A percentile compares a stretch with the other conserved stretches of the same genome.
Conservation (phyloP, 2,113 vertebrate genomes). For the Acinonyx jubatus region DNA sequence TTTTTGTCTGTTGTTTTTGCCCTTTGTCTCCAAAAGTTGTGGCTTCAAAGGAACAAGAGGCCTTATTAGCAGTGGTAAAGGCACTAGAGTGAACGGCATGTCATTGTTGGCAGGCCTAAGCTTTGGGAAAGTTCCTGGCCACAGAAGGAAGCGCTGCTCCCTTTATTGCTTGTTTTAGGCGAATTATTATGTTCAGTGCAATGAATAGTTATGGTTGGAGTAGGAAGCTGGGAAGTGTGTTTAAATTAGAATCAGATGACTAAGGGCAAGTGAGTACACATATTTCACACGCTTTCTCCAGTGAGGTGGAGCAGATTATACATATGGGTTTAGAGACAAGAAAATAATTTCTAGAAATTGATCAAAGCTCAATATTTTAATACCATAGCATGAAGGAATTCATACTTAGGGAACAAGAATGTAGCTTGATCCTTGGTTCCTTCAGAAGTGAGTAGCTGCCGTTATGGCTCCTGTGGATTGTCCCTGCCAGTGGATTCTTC, state of each 20-base stretch:
- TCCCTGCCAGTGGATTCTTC: not conserved
- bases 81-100: conserved; percentile 70
- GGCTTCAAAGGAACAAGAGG: conserved; percentile 70
- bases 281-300: not conserved
- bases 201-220: conserved; percentile 33
- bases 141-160: conserved; percentile 57
- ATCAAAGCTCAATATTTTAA: conserved; percentile 18
- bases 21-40: conserved; percentile 72
- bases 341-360: not conserved
- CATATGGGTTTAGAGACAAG: not conserved
- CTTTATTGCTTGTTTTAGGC: conserved; percentile 58
- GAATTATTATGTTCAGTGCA: conserved; percentile 36
- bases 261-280: not conserved
- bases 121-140: conserved; percentile 56
- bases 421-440: not conserved
- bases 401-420: not conserved
- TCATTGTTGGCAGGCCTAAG: conserved; percentile 52
- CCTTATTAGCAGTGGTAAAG: conserved; percentile 74
- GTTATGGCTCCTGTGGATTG: not conserved
- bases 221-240: not conserved
- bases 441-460: not conserved
- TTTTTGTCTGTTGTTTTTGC: conserved; percentile 69
- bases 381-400: not conserved
- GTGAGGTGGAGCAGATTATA: not conserved
- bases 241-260: conserved; percentile 61